Conservation (phyloP, 2,113 vertebrate species). For the Pelusios castaneus region DNA sequence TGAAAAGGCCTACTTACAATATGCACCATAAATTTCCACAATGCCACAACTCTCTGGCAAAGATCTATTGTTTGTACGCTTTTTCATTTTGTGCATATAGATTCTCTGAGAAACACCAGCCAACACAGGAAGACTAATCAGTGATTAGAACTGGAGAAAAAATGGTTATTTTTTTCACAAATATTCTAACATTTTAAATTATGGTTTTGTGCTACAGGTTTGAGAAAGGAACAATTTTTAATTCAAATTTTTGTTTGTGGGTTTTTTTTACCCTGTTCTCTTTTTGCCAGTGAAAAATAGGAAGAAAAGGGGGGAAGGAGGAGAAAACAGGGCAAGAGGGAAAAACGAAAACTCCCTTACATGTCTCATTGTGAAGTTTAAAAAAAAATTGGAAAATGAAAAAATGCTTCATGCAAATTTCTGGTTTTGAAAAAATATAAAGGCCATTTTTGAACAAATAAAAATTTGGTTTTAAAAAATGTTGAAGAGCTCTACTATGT, state of each 20-base stretch:
- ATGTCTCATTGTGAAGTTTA: background rate
- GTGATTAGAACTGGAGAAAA: background rate
- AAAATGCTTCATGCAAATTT: background rate
- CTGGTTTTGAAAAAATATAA: background rate
- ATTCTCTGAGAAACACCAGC: conserved; percentile 47
- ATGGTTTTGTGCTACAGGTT: background rate
- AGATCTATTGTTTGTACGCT: background rate
- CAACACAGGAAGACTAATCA: background rate
- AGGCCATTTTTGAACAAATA: background rate
- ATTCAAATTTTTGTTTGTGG: background rate
- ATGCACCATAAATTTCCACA: background rate
- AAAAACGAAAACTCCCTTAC: background rate
- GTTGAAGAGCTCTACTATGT: background rate
- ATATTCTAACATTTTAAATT: background rate
- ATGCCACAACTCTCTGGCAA: background rate
- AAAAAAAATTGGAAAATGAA: background rate
- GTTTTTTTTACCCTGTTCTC: background rate
- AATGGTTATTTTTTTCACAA: background rate
- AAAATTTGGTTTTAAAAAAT: background rate
- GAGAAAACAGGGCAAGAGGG: background rate
- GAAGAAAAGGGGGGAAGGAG: background rate
- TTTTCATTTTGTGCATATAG: conserved; percentile 27
- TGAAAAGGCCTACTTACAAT: background rate
- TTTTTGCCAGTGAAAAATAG: conserved; percentile 6
- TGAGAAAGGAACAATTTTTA: background rate